A percentile compares a stretch with the other conserved stretches of the same genome.
phyloP scores from a whole-genome alignment of 2,797 vertebrate genomes.

The Gastrophryne carolinensis region DNA sequence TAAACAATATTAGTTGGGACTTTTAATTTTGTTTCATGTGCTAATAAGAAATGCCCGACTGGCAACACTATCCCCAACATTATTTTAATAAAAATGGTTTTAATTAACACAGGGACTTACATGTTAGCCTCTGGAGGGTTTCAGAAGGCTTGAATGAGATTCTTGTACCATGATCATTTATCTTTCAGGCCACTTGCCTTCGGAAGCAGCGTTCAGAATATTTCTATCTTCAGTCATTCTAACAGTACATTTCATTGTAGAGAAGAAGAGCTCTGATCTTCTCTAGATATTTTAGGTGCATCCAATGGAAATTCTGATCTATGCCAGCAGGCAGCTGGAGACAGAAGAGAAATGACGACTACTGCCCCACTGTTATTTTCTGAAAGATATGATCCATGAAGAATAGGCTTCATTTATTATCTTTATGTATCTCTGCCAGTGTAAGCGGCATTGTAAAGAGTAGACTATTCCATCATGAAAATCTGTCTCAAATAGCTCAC shows the following conservation, averaged over 20 bases:
- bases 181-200: conserved; percentile 15
- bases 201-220: conserved; percentile 1
- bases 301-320: conserved; percentile 52
- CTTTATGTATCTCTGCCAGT: conserved; percentile 46
- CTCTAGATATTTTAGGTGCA: conserved; percentile 51
- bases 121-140: background rate
- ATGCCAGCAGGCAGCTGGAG: conserved; percentile 45
- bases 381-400: conserved; percentile 52
- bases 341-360: conserved; percentile 50
- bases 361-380: conserved; percentile 47
- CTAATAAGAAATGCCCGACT: no score
- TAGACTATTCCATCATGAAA: conserved; percentile 32
- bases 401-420: conserved; percentile 49
- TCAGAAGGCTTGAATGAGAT: background rate
- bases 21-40: no score
- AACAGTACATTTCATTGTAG: conserved; percentile 47
- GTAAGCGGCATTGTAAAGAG: conserved; percentile 43
- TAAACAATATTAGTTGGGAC: no score
- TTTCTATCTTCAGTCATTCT: conserved; percentile 12
- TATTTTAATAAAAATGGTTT: background rate
- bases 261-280: conserved; percentile 44
- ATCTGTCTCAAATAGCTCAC: conserved; percentile 27
- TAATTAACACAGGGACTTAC: background rate
- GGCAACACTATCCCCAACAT: no score
- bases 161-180: background rate